Conservation (phyloP, 2,888 invertebrate genomes). For the Euphydryas editha region DNA sequence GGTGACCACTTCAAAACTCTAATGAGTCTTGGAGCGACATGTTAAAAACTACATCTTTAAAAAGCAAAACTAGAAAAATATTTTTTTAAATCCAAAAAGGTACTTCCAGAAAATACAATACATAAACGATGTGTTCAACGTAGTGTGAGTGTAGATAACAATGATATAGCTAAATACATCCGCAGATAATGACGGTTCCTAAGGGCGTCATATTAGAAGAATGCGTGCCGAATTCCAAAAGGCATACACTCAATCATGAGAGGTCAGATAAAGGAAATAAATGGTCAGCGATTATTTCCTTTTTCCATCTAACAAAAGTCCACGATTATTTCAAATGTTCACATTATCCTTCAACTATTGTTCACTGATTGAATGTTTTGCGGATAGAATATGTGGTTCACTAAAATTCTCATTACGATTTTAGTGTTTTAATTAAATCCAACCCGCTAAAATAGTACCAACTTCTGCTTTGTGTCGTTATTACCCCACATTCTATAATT, state of each 20-base stretch:
- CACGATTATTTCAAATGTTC: constrained; percentile 34
- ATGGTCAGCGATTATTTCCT: constrained; percentile 30
- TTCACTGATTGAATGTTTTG: constrained; percentile 19
- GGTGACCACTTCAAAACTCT: no score
- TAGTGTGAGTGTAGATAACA: not conserved
- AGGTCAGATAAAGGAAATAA: constrained; percentile 34
- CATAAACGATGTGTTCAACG: no score
- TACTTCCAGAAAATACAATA: no score
- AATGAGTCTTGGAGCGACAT: no score
- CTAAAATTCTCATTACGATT: constrained; percentile 1
- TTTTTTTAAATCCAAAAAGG: no score
- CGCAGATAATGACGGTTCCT: constrained; percentile 24
- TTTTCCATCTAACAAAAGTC: constrained; percentile 31
- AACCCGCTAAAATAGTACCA: not conserved
- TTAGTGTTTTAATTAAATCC: not conserved
- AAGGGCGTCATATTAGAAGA: constrained; percentile 29
- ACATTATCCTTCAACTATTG: constrained; percentile 25
- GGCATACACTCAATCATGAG: constrained; percentile 32
- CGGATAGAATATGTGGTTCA: constrained; percentile 1
- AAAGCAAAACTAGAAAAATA: no score
- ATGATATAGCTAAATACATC: constrained; percentile 13
- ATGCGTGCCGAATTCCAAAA: constrained; percentile 26
- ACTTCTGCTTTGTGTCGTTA: not conserved
- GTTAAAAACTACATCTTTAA: no score
- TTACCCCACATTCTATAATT: not conserved